phyloP scores from a whole-genome alignment of 2,113 vertebrate genomes.

The Accipiter virgatus region DNA sequence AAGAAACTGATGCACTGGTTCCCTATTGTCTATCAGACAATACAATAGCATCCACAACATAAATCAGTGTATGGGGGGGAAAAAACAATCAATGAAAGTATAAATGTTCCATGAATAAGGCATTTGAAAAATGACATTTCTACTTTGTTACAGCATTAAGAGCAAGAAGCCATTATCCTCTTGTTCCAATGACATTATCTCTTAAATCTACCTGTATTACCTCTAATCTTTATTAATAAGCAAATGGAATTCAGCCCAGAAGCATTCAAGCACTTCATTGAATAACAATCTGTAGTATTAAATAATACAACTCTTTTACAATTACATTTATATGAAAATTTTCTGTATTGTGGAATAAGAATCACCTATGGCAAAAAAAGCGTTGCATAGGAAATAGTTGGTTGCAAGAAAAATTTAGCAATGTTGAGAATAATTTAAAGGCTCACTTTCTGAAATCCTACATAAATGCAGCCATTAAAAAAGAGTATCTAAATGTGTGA shows the following conservation, averaged over 20 bases:
- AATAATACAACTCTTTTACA: not conserved
- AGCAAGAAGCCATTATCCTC: slow-evolving; percentile 28
- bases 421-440: not conserved
- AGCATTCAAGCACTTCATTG: slow-evolving; percentile 5
- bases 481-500: not conserved
- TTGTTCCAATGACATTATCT: slow-evolving; percentile 41
- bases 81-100: not conserved
- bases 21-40: not conserved
- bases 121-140: slow-evolving; percentile 18
- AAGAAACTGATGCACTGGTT: not conserved
- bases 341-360: not conserved
- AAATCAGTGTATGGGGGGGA: not conserved
- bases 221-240: slow-evolving; percentile 45
- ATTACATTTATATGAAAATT: not conserved
- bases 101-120: slow-evolving; percentile 3
- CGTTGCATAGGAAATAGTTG: not conserved
- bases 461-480: not conserved
- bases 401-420: not conserved
- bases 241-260: slow-evolving; percentile 52
- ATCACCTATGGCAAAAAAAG: not conserved
- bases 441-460: not conserved
- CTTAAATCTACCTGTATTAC: slow-evolving; percentile 27
- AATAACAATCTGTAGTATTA: slow-evolving; percentile 22
- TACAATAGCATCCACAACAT: not conserved
- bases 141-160: not conserved